Conservation (phyloP, 1,140 invertebrate genomes). For the Drosophila busckii region DNA sequence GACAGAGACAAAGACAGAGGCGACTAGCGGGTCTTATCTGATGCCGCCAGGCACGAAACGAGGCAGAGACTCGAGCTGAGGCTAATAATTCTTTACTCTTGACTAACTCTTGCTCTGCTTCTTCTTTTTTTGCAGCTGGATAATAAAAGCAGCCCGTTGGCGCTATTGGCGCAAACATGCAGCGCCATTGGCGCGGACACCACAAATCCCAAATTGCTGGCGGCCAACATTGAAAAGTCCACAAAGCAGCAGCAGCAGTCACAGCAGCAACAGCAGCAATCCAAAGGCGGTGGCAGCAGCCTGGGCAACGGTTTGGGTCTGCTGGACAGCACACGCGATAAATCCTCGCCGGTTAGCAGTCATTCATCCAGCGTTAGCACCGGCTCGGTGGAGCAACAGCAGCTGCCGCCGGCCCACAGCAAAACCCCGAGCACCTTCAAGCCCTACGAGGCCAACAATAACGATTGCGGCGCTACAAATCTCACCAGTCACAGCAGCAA, state of each 20-base stretch:
- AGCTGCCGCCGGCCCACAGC: constrained; percentile 52
- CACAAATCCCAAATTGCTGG: constrained; percentile 85
- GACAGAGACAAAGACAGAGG: constrained; percentile 4
- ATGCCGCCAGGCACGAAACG: constrained; percentile 16
- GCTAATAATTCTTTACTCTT: constrained; percentile 22
- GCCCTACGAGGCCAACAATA: constrained; percentile 83
- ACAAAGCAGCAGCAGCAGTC: constrained; percentile 79
- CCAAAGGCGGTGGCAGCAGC: constrained; percentile 11
- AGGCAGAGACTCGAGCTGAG: not conserved
- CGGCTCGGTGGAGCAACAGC: constrained; percentile 77
- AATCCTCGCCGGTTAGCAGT: constrained; percentile 80
- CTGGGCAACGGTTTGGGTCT: constrained; percentile 22
- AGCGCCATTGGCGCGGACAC: constrained; percentile 95
- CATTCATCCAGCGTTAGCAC: constrained; percentile 73
- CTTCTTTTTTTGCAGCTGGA: constrained; percentile 87
- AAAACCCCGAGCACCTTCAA: constrained; percentile 81
- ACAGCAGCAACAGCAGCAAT: constrained; percentile 2
- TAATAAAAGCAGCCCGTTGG: constrained; percentile 96
- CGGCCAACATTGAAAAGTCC: constrained; percentile 84
- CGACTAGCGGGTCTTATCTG: constrained; percentile 10
- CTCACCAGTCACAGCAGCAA: constrained; percentile 70
- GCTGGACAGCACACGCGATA: constrained; percentile 80
- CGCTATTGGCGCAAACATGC: constrained; percentile 95
- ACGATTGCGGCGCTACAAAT: constrained; percentile 70
- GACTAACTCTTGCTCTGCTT: not conserved